Evolutionary conservation across 2,797 vertebrate species (phyloP), one percentile per base, ranked within the genome.

Genomic region (Lerista edwardsae): DNA sequence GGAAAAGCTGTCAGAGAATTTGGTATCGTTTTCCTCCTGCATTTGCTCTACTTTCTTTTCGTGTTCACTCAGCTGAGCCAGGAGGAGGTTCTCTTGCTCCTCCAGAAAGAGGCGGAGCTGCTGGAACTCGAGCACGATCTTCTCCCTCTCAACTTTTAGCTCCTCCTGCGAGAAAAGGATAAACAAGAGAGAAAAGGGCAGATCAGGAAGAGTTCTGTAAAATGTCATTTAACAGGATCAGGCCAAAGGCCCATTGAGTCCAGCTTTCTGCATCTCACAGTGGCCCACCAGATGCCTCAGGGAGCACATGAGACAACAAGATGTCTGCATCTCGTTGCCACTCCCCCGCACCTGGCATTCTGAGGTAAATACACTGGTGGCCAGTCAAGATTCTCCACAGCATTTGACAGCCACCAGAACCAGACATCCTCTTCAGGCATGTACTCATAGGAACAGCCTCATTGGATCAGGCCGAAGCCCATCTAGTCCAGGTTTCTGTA

Each of bases 1-100:
- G 62, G 76, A 73, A 73, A 41, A 2, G 59, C 12, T 25, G 11
- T 55, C 3, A 39, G 31, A 64, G 34, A 84, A 27, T 21, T 15
- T 36, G 59, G 31, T 29, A 29, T 8, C 17, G 41, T 21, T 65
- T 74, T 84, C 59, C 11, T 74, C 69, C 25, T 57, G 39, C 31
- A 47, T 21, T 11, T 78, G 23, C 21, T 73, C 44, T 41, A 82
- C 62, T 71, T 82, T 71, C 80, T 82, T 62, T 23, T 27, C 71
- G 62, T 79, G 68, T 15, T 79, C 69, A 65, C 17, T 47, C 59
- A 84, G 6, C 27, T 65, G 69, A 84, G 59, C 44, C 31, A 84
- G 47, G 19, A 84, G 25, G 44, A 51, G 17, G 34, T 31, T 41
- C 41, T 84, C 55, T 15, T 79, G 83, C 15, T 79, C 44, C 34